These are phyloP conservation scores for Lagenorhynchus albirostris DNA, from an alignment of 2,113 vertebrate species.

Conservation along the genomic window DNA sequence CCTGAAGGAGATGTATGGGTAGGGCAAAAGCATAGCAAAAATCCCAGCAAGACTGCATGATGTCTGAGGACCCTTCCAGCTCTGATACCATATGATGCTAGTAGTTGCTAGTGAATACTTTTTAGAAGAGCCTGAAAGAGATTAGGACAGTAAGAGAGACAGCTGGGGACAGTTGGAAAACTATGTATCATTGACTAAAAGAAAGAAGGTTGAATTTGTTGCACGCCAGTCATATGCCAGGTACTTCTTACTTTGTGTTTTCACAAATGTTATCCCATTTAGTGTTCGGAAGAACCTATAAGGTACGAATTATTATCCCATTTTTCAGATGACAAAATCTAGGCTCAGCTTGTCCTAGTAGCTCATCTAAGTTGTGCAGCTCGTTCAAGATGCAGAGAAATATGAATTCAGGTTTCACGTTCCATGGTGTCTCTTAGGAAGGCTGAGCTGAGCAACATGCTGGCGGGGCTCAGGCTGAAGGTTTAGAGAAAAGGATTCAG, in stretches of 20 bases:
- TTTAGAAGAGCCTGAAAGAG: neutral
- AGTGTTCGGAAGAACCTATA: neutral
- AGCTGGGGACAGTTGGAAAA: too few relatives aligned
- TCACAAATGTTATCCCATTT: neutral
- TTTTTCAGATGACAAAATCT: neutral
- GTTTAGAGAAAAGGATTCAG: neutral
- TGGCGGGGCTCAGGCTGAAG: neutral
- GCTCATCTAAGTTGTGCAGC: neutral
- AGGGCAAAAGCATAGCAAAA: neutral
- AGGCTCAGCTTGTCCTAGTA: neutral
- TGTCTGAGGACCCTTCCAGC: neutral
- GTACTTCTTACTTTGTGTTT: neutral
- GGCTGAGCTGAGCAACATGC: neutral
- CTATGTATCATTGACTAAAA: neutral
- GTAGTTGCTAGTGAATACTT: neutral
- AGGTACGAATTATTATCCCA: neutral
- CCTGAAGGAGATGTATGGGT: neutral
- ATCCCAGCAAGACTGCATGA: neutral
- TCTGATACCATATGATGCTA: neutral
- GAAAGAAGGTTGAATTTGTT: neutral
- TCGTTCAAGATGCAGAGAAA: neutral
- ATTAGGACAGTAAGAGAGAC: neutral
- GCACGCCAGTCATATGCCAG: fast-evolving
- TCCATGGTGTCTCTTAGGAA: neutral
- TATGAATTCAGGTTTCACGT: neutral